Evolutionary conservation across 2,113 vertebrate genomes (phyloP), one percentile per base, ranked within the genome.

Genomic region (Notothenia coriiceps): DNA sequence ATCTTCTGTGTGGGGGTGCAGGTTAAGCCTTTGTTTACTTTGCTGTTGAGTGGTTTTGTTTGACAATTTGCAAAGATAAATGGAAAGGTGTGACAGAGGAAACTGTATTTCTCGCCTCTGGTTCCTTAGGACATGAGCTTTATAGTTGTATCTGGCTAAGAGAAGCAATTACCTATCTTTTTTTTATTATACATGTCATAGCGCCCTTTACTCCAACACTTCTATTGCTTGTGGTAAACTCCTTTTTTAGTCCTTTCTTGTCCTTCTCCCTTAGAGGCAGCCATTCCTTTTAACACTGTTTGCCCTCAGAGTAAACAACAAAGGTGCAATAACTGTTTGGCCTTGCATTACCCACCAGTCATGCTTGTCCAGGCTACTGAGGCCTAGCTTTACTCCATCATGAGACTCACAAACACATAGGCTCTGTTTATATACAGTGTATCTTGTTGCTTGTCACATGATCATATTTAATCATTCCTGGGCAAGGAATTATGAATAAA

Each of bases 51-150:
- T 65, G 66, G 51, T 79, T 85, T 83, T 22, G 51, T 70, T 68
- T 67, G 40, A 82, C 52, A 33, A 50, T 72, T 67, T 83, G 61
- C 73, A 61, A 69, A 83, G 76, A 85, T 72, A 80, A 82, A 83
- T 51, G 40, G 68, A 86, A 82, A 81, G 3, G 11, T 63, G 51
- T 73, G 75, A 84, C 61, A 49, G 15, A 57, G 43, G 50, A 62
- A 64, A 9, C 14, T 64, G 14, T 40, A 10, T 33, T 59, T 18
- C n/a, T 79, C 51, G 40, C 18, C 47, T 79, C 15, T 25, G 35
- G 49, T 68, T 76, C 62, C n/a, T 51, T 35, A 61, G 33, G 46
- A 61, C 29, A 49, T 12, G 1, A 57, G 18, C 25, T 47, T 44
- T 57, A 67, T 80, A 55, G 10, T 80, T 67, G 70, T 56, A 33